These are phyloP conservation scores for Oryzias javanicus DNA, from an alignment of 2,113 vertebrate species.

Conservation along the genomic window DNA sequence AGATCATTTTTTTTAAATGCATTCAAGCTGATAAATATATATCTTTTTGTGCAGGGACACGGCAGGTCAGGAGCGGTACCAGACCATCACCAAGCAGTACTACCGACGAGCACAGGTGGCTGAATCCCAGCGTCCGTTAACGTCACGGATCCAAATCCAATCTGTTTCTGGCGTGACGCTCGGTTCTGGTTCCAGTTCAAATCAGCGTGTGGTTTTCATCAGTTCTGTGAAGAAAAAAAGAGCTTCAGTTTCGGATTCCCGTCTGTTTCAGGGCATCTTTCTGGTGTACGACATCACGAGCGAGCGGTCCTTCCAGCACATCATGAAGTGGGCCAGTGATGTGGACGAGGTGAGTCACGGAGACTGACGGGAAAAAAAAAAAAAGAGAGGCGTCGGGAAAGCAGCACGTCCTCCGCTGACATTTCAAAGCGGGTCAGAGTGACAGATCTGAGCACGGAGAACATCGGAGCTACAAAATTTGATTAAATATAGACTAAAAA, in stretches of 20 bases:
- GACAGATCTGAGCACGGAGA: conserved; percentile 1
- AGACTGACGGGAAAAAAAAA: conserved; percentile 1
- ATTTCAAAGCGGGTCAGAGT: conserved; percentile 4
- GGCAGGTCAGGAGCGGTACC: conserved; percentile 96
- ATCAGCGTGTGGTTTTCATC: no score
- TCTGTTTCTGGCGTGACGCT: conserved; percentile 5
- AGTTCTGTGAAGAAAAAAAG: no score
- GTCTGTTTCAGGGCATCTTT: conserved; percentile 88
- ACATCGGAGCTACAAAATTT: no score
- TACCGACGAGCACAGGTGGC: conserved; percentile 94
- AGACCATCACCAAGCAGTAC: conserved; percentile 99
- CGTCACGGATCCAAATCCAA: conserved; percentile 4
- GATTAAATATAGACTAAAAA: no score
- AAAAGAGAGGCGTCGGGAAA: conserved; percentile 9
- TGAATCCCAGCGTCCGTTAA: not conserved
- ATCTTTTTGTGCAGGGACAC: conserved; percentile 85
- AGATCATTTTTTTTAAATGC: no score
- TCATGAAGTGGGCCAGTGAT: conserved; percentile 98
- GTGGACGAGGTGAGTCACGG: conserved; percentile 89
- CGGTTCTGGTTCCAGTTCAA: not conserved
- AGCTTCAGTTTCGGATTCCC: no score
- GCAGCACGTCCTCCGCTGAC: not conserved
- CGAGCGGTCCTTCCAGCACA: conserved; percentile 96
- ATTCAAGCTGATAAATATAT: conserved; percentile 12
- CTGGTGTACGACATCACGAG: conserved; percentile 97